Base-by-base conservation (phyloP, 2,113 vertebrate genomes). In the Azemiops feae region DNA sequence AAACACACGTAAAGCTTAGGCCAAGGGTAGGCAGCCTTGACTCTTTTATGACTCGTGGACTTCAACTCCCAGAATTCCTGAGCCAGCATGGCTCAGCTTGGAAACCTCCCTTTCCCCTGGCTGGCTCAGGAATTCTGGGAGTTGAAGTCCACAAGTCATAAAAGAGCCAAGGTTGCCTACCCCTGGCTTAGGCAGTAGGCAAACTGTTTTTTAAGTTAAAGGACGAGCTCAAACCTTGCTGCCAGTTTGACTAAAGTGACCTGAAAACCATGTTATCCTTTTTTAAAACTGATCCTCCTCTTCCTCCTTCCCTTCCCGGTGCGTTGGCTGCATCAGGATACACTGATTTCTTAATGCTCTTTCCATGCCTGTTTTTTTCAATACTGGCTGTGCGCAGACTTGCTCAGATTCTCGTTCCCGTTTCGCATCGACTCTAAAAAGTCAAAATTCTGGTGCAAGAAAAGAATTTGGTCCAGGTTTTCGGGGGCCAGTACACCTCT, bases 401-500 rank as follows among this genome's bases (percentile, higher is more conserved):
- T 58, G 50, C 0, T 85, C n/a, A 12, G 10, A 1, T 0, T 12
- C 91, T 95, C 93, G 0, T 4, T 57, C 1, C 50, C 2, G 1
- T 23, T 94, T 9, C 93, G 39, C 53, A 60, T 10, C 0, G 89
- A 34, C 14, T 97, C 97, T 23, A 97, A 87, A 27, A 97, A 96
- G 74, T 97, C 96, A 3, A 94, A 95, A 91, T 97, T 97, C 11
- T 97, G 97, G 45, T 97, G 96, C 86, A 98, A 93, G 95, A 98
- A 98, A 2, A 98, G 94, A 27, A 97, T 95, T 25, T 96, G 97
- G 50, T 97, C 95, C 20, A 97, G 94, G 81, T 97, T 92, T 20
- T 97, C 96, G 0, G 96, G 94, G 0, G 95, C 95, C 50, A 98
- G 95, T 0, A 94, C 92, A 1, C 96, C 96, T 6, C 97, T 94